A percentile compares a stretch with the other conserved stretches of the same genome.
Conservation (phyloP, 2,888 invertebrate genomes). For the Euzetes globulus region DNA sequence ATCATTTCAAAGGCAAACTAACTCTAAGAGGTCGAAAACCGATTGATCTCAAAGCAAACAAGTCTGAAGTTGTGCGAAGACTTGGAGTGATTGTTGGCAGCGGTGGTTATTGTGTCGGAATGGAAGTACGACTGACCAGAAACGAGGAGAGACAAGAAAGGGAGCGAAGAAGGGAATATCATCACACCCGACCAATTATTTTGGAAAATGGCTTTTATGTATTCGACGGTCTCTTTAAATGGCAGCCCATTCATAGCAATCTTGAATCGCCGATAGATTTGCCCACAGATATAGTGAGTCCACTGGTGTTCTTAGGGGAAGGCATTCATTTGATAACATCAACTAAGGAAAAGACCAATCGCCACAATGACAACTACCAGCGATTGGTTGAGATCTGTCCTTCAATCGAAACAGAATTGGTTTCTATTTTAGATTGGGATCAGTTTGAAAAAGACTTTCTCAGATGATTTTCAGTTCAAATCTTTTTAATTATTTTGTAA, state of each 20-base stretch:
- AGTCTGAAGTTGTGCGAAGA: neutral
- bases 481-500: too few relatives aligned
- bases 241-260: conserved; percentile 12
- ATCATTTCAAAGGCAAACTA: neutral
- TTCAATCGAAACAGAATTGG: neutral
- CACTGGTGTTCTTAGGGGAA: conserved; percentile 20
- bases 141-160: neutral
- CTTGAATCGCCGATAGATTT: neutral
- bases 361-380: neutral
- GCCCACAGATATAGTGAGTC: neutral
- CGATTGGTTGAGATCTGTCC: conserved; percentile 8
- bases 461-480: neutral
- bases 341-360: neutral
- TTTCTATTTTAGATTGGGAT: conserved; percentile 23
- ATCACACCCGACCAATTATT: conserved; percentile 17
- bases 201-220: conserved; percentile 9
- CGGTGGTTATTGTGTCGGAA: conserved; percentile 15
- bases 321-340: conserved; percentile 25
- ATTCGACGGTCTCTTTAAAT: neutral
- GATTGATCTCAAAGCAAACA: neutral
- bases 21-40: neutral
- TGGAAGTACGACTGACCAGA: neutral
- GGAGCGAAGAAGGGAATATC: neutral
- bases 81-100: conserved; percentile 3
- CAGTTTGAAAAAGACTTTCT: neutral